Conservation (phyloP, 2,888 invertebrate genomes). For the Drosophila ustulata region DNA sequence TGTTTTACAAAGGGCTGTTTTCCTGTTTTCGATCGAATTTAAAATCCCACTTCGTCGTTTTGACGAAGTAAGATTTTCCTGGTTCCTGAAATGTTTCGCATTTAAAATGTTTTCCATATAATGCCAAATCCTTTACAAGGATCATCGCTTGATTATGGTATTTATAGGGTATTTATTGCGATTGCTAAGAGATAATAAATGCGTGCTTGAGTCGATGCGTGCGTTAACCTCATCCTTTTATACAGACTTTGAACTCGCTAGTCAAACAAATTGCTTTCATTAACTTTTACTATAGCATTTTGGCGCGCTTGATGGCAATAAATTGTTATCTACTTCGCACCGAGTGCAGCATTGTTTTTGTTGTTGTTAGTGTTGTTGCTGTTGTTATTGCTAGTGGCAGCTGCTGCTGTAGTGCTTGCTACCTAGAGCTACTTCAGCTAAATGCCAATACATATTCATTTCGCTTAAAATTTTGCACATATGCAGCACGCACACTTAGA, state of each 20-base stretch:
- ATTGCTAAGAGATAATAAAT: neutral
- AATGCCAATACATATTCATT: slow-evolving; percentile 80
- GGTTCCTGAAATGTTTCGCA: too few species aligned
- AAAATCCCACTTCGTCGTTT: too few species aligned
- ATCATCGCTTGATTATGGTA: neutral
- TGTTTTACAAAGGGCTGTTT: too few species aligned
- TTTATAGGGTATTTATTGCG: neutral
- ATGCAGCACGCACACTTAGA: slow-evolving; percentile 65
- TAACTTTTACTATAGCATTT: slow-evolving; percentile 79
- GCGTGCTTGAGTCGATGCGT: slow-evolving; percentile 12
- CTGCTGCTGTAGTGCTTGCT: slow-evolving; percentile 53
- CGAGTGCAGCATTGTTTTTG: slow-evolving; percentile 34
- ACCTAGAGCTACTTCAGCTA: slow-evolving; percentile 72
- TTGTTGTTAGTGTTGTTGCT: slow-evolving; percentile 28
- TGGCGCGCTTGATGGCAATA: slow-evolving; percentile 72
- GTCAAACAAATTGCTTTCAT: slow-evolving; percentile 77
- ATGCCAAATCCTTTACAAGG: neutral
- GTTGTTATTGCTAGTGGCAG: slow-evolving; percentile 36
- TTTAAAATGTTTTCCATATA: too few species aligned
- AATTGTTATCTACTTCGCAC: slow-evolving; percentile 73
- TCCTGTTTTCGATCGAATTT: too few species aligned
- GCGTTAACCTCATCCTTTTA: slow-evolving; percentile 18
- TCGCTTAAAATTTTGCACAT: slow-evolving; percentile 76
- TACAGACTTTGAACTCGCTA: slow-evolving; percentile 31
- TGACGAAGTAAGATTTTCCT: too few species aligned